Conservation (phyloP, 2,888 invertebrate genomes). For the Xestia sexstrigata region DNA sequence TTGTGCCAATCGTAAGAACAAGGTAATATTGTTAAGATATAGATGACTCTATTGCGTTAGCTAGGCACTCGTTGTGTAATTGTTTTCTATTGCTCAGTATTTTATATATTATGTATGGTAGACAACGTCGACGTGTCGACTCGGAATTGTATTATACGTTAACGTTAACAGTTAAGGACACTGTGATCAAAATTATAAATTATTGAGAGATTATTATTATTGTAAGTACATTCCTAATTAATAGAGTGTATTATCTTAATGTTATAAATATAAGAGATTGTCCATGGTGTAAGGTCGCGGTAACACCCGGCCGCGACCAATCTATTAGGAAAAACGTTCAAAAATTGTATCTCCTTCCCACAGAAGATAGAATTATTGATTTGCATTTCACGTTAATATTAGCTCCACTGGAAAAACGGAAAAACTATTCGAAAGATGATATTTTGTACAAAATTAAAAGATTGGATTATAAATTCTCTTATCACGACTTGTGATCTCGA, state of each 20-base stretch:
- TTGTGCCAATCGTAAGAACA: slow-evolving; percentile 89
- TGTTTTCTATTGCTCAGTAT: slow-evolving; percentile 90
- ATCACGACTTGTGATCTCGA: slow-evolving; percentile 88
- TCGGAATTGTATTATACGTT: slow-evolving; percentile 90
- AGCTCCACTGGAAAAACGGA: slow-evolving; percentile 79
- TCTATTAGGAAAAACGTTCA: slow-evolving; percentile 74
- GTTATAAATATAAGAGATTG: slow-evolving; percentile 82
- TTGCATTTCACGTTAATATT: slow-evolving; percentile 81
- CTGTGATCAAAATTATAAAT: slow-evolving; percentile 91
- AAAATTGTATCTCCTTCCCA: slow-evolving; percentile 80
- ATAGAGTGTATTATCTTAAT: slow-evolving; percentile 88
- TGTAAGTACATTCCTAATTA: slow-evolving; percentile 90
- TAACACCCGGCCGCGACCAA: slow-evolving; percentile 27
- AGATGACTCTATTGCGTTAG: slow-evolving; percentile 87
- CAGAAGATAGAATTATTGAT: slow-evolving; percentile 76
- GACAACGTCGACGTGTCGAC: slow-evolving; percentile 81
- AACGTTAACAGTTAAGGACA: slow-evolving; percentile 89
- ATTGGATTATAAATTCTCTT: slow-evolving; percentile 85
- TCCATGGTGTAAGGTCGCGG: slow-evolving; percentile 73
- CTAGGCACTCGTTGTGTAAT: slow-evolving; percentile 85
- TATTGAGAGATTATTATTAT: slow-evolving; percentile 90
- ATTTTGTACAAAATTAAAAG: slow-evolving; percentile 90
- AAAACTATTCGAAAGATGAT: slow-evolving; percentile 84
- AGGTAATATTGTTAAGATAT: slow-evolving; percentile 88
- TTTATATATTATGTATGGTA: slow-evolving; percentile 82